These are phyloP conservation scores for Rhagonycha lutea DNA, from an alignment of 2,888 invertebrate genomes.

Conservation along the genomic window DNA sequence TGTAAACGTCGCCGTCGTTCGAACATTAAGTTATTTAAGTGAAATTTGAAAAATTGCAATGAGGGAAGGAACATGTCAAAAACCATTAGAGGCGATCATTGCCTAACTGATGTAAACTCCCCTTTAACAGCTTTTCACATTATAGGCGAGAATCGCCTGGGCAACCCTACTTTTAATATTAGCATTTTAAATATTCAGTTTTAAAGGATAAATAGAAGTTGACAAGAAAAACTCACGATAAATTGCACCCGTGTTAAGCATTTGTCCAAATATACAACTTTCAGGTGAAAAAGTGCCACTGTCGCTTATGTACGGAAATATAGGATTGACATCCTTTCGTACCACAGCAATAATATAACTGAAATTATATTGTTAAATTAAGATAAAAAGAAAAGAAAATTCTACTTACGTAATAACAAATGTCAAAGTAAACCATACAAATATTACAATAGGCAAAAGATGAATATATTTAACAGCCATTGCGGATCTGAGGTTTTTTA, in stretches of 20 bases:
- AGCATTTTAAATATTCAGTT: not conserved
- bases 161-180: not conserved
- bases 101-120: too few species aligned
- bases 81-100: too few species aligned
- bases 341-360: conserved; percentile 70
- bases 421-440: conserved; percentile 44
- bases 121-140: not conserved
- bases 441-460: conserved; percentile 42
- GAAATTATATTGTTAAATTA: conserved; percentile 30
- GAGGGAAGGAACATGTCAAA: too few species aligned
- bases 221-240: conserved; percentile 58
- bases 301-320: conserved; percentile 77
- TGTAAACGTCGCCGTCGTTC: too few species aligned
- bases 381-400: not conserved
- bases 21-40: too few species aligned
- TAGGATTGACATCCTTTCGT: conserved; percentile 67
- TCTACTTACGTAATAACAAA: conserved; percentile 47
- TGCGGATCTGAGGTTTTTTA: not conserved
- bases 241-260: conserved; percentile 71
- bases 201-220: not conserved
- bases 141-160: not conserved
- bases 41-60: too few species aligned
- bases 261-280: conserved; percentile 78
- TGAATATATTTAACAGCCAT: conserved; percentile 23
- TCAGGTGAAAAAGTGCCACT: conserved; percentile 75